These are phyloP conservation scores for Hyposoter didymator DNA, from an alignment of 2,888 invertebrate genomes.

Conservation along the genomic window DNA sequence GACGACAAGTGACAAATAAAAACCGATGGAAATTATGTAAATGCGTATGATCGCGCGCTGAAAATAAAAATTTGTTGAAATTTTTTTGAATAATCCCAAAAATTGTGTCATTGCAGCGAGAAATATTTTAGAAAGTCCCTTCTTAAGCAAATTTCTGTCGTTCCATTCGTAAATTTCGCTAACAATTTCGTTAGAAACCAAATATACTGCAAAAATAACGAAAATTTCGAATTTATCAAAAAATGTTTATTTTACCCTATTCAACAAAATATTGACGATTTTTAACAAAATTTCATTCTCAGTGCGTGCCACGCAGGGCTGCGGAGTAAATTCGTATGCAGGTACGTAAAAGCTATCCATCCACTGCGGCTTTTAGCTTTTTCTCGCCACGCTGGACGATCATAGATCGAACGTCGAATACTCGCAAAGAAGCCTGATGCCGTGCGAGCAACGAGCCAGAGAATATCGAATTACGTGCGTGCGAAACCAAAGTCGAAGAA, in stretches of 20 bases:
- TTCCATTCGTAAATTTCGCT: too few species aligned
- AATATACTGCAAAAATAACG: too few species aligned
- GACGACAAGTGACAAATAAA: slow-evolving; percentile 15
- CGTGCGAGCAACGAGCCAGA: slow-evolving; percentile 24
- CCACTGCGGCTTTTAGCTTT: background rate
- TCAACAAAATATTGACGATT: too few species aligned
- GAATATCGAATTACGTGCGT: slow-evolving; percentile 66
- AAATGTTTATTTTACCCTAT: too few species aligned
- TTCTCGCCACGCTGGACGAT: slow-evolving; percentile 45
- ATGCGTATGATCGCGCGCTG: background rate
- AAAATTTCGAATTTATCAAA: too few species aligned
- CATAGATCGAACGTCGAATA: slow-evolving; percentile 50
- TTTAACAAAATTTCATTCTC: too few species aligned
- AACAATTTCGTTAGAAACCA: too few species aligned
- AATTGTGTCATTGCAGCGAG: too few species aligned
- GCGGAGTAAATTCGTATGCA: background rate
- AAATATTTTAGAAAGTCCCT: too few species aligned
- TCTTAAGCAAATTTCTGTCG: too few species aligned
- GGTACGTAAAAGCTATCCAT: slow-evolving; percentile 31
- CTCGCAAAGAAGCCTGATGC: slow-evolving; percentile 4
- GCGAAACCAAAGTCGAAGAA: slow-evolving; percentile 36
- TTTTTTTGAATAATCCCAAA: too few species aligned
- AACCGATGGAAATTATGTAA: background rate
- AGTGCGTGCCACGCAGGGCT: background rate
- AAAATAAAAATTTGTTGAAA: too few species aligned